Evolutionary conservation across 2,113 vertebrate genomes (phyloP), one percentile per base, ranked within the genome.

Genomic region (Macrotis lagotis): DNA sequence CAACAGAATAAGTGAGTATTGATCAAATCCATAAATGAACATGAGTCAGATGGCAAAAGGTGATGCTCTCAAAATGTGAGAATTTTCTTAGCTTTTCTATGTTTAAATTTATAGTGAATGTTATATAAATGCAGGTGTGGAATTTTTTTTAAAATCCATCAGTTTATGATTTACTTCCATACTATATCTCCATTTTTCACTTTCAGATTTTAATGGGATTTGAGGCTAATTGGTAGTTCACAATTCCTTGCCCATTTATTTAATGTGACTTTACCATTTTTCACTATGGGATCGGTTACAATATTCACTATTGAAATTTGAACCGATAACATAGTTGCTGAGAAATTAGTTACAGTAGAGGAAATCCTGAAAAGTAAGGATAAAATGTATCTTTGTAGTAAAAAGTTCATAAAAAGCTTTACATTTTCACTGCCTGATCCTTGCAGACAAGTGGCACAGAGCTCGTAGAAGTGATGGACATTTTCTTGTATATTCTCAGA

Each of bases 131-230:
- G 55, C 50, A 92, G 89, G 51, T 14, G 49, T 44, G 19, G 92
- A 48, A 66, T 93, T 92, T 95, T 48, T 48, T 94, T 93, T 66
- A 55, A 96, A 44, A 31, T 25, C 19, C 88, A 22, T 25, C 92
- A 92, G 28, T 92, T 28, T 90, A 49, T 19, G 83, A 47, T 26
- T 93, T 94, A 47, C 16, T 90, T 55, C 5, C 50, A 48, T 74
- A 47, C 16, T 44, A 0, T 55, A 44, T 24, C 1, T 93, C 51
- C 37, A 8, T 90, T 96, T 91, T 96, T 55, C 26, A 24, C 55
- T 92, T 96, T 94, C 74, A 8, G 26, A 49, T 94, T 94, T 96
- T 93, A 48, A 31, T 94, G 50, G 91, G 5, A 90, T 28, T 94
- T 93, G 51, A 96, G 91, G 55, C 9, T 91, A 1, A 95, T 1